Evolutionary conservation across 64 coral and sea anemone species (phyloP).

Genomic region (Hydrozoanthus tunicans): DNA sequence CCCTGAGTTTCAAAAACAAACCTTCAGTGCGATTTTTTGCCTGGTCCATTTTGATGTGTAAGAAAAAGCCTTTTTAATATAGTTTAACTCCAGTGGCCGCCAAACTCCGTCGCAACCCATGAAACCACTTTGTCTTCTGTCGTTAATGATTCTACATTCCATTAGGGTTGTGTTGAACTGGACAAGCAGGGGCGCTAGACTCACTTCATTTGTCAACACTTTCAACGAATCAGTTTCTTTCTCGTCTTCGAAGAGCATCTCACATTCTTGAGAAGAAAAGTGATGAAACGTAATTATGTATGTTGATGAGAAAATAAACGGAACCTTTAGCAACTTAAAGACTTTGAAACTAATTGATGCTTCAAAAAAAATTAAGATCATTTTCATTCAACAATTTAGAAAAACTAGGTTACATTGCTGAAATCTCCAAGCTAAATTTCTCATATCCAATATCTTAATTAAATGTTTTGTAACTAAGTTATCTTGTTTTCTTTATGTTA

Average conservation of each 20-base stretch:
- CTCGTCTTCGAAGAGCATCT: slow-evolving; percentile 18
- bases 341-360: too few species aligned
- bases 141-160: not conserved
- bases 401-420: too few species aligned
- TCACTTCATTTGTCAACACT: slow-evolving; percentile 16
- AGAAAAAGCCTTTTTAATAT: not conserved
- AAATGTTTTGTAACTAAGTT: too few species aligned
- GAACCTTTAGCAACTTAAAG: not conserved
- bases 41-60: not conserved
- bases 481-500: too few species aligned
- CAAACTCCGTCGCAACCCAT: slow-evolving; percentile 32
- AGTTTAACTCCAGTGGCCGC: not conserved
- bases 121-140: not conserved
- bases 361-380: too few species aligned
- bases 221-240: not conserved
- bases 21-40: not conserved
- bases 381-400: too few species aligned
- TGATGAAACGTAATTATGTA: not conserved
- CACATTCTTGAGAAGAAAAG: slow-evolving; percentile 22
- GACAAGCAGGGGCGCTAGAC: not conserved
- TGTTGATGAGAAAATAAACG: not conserved
- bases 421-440: too few species aligned
- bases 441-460: too few species aligned
- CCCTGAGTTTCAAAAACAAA: not conserved
- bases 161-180: not conserved